Percentiles rank a stretch among this genome's conserved stretches.
These are phyloP conservation scores for Eriosoma lanigerum DNA, from an alignment of 1,140 invertebrate species.

Conservation along the genomic window DNA sequence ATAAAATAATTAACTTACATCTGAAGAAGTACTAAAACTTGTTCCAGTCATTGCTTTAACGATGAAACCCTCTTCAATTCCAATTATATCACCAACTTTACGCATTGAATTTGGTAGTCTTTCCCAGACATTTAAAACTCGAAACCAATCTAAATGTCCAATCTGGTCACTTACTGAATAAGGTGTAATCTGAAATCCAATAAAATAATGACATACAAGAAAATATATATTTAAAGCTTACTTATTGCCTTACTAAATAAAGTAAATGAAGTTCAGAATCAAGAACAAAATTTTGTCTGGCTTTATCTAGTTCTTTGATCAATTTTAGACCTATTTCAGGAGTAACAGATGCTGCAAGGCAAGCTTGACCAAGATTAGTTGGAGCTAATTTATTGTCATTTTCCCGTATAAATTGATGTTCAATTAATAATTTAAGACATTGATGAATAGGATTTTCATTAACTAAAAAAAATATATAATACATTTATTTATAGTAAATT, in stretches of 20 bases:
- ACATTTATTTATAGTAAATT: background rate
- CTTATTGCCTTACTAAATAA: constrained; percentile 71
- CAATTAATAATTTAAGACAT: constrained; percentile 64
- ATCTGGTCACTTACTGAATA: constrained; percentile 78
- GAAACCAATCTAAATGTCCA: constrained; percentile 83
- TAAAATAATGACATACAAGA: constrained; percentile 40
- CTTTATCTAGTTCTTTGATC: constrained; percentile 88
- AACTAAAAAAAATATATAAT: constrained; percentile 15
- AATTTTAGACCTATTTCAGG: constrained; percentile 87
- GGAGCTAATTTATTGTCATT: constrained; percentile 63
- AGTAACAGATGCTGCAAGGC: constrained; percentile 87
- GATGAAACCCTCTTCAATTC: constrained; percentile 87
- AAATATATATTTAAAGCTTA: background rate
- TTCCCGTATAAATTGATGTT: constrained; percentile 63
- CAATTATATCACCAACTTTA: constrained; percentile 86
- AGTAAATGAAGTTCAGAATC: constrained; percentile 94
- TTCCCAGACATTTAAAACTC: constrained; percentile 83
- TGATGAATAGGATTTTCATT: constrained; percentile 59
- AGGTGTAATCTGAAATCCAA: constrained; percentile 67
- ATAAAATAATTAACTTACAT: constrained; percentile 58
- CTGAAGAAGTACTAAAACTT: constrained; percentile 60
- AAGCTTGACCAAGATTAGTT: constrained; percentile 86
- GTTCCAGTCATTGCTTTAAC: constrained; percentile 74
- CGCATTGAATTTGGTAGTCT: constrained; percentile 75
- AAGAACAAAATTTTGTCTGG: constrained; percentile 84